Evolutionary conservation across 1,140 invertebrate species (phyloP).

Genomic region (Metopolophium dirhodum): DNA sequence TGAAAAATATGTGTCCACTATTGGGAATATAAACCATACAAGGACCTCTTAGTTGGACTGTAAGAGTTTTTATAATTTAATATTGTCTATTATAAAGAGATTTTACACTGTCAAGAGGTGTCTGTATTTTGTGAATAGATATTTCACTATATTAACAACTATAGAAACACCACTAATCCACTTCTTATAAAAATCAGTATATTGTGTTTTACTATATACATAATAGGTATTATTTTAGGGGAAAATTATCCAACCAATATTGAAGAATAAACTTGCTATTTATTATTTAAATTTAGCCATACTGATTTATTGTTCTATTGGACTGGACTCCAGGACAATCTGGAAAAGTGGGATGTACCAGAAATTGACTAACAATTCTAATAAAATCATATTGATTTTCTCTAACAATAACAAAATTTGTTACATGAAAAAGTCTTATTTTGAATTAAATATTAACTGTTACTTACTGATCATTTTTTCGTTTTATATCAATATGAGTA

Average conservation of each 20-base stretch:
- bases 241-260: background rate
- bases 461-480: no score
- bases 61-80: background rate
- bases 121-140: background rate
- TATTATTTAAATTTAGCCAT: no score
- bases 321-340: no score
- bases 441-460: no score
- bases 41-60: background rate
- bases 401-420: background rate
- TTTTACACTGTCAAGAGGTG: background rate
- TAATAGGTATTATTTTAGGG: background rate
- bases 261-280: background rate
- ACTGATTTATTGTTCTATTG: no score
- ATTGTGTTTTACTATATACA: background rate
- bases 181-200: background rate
- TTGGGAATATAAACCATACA: background rate
- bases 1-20: background rate
- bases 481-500: background rate
- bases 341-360: no score
- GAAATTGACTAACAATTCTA: background rate
- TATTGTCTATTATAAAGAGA: background rate
- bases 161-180: background rate
- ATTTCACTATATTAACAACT: background rate
- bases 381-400: background rate
- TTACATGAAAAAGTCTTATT: background rate